Base-by-base conservation (phyloP, 2,888 invertebrate genomes). In the Ornithoptera alexandrae region DNA sequence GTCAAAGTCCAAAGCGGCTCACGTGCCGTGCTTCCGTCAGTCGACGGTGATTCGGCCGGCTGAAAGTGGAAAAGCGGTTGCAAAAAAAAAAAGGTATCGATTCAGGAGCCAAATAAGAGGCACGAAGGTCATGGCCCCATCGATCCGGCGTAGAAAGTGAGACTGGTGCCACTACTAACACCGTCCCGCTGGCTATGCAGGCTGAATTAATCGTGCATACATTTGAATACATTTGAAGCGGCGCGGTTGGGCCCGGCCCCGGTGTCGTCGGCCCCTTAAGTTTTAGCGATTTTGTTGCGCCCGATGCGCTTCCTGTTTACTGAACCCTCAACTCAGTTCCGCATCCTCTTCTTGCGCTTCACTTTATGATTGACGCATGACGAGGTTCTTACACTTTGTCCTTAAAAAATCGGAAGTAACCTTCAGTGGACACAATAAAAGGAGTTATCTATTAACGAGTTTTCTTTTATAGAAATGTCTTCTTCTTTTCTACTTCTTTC, bases 151-250 rank as follows among this genome's bases (percentile, higher is more conserved):
- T 89, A 90, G 92, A 92, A 92, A 92, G 92, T 90, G 92, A 92
- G 92, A 90, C 89, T 85, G 87, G 87, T 86, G 91, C 89, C 89
- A 92, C 92, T 91, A 92, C 90, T 92, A 91, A 92, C 92, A 92
- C 92, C 90, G 91, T 90, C 87, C 92, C 91, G 89, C 77, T 87
- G 92, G 91, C 92, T 91, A 93, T 93, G 93, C 93, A 89, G 89
- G 82, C 92, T 92, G 93, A 93, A 93, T 93, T 93, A 93, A 93
- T 93, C 93, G 92, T 92, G 93, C 93, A 93, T 93, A 93, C 88
- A 93, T 93, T 93, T 93, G 93, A 93, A 93, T 93, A 86, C 83
- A 86, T 86, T 86, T 86, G 77, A 76, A 84, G 85, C 86, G 86
- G 84, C 88, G 87, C 85, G 83, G 87, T 88, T 84, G 81, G 79